Conservation (phyloP, 2,888 invertebrate genomes). For the Xanthia icteritia region DNA sequence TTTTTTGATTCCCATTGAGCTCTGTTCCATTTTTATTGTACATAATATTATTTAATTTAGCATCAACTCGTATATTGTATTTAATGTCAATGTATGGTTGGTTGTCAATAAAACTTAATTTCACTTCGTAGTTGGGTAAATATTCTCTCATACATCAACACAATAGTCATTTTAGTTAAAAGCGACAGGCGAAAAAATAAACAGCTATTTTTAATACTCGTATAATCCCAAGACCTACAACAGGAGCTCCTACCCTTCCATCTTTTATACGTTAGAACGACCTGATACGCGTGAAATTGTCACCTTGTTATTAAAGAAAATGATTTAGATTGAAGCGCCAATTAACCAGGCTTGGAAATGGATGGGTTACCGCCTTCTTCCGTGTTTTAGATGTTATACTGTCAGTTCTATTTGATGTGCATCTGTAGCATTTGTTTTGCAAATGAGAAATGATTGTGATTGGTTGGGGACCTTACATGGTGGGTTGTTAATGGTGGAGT, state of each 20-base stretch:
- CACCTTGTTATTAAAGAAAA: constrained; percentile 63
- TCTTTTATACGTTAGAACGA: constrained; percentile 32
- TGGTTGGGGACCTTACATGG: constrained; percentile 43
- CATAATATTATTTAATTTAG: not conserved
- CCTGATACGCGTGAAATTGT: constrained; percentile 66
- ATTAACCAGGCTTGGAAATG: constrained; percentile 49
- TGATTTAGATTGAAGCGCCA: constrained; percentile 46
- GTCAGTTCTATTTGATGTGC: constrained; percentile 62
- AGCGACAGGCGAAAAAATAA: not conserved
- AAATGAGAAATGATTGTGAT: constrained; percentile 55
- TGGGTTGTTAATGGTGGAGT: constrained; percentile 1
- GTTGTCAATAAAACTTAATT: not conserved
- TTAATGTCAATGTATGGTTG: not conserved
- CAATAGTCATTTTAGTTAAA: not conserved
- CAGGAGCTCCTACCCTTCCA: constrained; percentile 17
- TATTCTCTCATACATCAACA: no score
- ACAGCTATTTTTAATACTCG: not conserved
- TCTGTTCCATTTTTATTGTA: not conserved
- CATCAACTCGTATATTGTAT: not conserved
- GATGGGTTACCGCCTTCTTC: constrained; percentile 39
- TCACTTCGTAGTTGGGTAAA: not conserved
- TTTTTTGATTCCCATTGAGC: not conserved
- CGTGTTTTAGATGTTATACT: constrained; percentile 47
- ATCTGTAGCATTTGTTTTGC: constrained; percentile 60
- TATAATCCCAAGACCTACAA: not conserved